Evolutionary conservation across 2,888 invertebrate genomes (phyloP).

Genomic region (Mythimna lalbum): DNA sequence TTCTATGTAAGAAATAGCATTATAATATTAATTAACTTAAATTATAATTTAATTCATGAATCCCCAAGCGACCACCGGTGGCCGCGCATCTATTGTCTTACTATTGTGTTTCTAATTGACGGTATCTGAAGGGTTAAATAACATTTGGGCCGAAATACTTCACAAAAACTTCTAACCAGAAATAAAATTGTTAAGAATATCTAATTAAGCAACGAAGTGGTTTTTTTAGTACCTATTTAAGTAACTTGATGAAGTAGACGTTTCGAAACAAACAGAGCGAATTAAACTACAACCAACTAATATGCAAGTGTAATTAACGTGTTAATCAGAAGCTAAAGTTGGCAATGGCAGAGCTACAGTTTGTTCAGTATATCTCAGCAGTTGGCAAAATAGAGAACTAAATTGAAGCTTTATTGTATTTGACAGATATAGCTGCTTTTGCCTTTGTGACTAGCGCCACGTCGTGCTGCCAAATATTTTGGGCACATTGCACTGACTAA

Average conservation of each 20-base stretch:
- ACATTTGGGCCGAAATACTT: no score
- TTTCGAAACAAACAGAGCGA: conserved; percentile 15
- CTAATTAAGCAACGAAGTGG: neutral
- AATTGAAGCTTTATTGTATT: conserved; percentile 25
- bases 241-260: conserved; percentile 34
- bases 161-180: neutral
- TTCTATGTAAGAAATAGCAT: neutral
- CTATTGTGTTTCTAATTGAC: no score
- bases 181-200: neutral
- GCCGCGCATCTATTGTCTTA: no score
- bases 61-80: no score
- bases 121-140: no score
- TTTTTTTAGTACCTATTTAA: neutral
- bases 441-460: neutral
- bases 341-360: neutral
- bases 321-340: conserved; percentile 40
- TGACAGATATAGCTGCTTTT: conserved; percentile 12
- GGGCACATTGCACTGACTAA: conserved; percentile 6
- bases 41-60: no score
- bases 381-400: conserved; percentile 3
- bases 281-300: conserved; percentile 43
- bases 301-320: conserved; percentile 58
- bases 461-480: conserved; percentile 10
- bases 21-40: no score
- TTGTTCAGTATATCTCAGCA: neutral